These are phyloP conservation scores for Lutraria lutraria DNA, from an alignment of 2,888 invertebrate genomes.

Conservation along the genomic window DNA sequence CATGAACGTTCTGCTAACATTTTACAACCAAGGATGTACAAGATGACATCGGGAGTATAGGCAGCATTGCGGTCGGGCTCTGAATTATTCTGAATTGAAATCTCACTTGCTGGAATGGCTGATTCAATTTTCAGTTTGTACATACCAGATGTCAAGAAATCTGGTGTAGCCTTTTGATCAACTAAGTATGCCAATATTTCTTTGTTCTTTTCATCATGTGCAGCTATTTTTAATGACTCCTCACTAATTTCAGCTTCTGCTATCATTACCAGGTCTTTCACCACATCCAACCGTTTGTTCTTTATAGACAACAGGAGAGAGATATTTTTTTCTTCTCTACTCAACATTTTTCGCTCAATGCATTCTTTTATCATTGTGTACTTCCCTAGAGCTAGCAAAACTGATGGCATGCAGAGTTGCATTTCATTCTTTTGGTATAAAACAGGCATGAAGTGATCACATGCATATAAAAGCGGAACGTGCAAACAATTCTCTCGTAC, in stretches of 20 bases:
- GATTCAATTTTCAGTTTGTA: too few relatives aligned
- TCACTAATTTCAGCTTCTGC: slow-evolving; percentile 10
- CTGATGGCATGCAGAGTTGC: slow-evolving; percentile 32
- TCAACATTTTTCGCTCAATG: neutral
- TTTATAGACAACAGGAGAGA: slow-evolving; percentile 41
- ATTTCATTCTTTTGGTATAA: neutral
- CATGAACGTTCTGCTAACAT: neutral
- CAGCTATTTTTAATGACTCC: slow-evolving; percentile 43
- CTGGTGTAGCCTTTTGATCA: slow-evolving; percentile 31
- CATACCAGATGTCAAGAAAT: too few relatives aligned
- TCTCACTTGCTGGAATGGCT: too few relatives aligned
- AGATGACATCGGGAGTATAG: neutral
- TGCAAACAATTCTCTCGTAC: slow-evolving; percentile 1
- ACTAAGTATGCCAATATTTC: neutral
- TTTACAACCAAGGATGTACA: neutral
- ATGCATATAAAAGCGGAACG: slow-evolving; percentile 35
- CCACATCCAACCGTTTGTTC: neutral
- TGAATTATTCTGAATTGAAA: too few relatives aligned
- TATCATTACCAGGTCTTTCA: slow-evolving; percentile 22
- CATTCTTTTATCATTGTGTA: slow-evolving; percentile 13
- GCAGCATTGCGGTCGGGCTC: slow-evolving; percentile 4
- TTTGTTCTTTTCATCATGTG: neutral
- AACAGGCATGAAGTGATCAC: slow-evolving; percentile 30
- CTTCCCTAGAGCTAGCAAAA: slow-evolving; percentile 23
- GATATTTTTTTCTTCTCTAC: slow-evolving; percentile 10